A percentile compares a stretch with the other conserved stretches of the same genome.
These are phyloP conservation scores for Falco biarmicus DNA, from an alignment of 2,797 vertebrate genomes.

Conservation along the genomic window DNA sequence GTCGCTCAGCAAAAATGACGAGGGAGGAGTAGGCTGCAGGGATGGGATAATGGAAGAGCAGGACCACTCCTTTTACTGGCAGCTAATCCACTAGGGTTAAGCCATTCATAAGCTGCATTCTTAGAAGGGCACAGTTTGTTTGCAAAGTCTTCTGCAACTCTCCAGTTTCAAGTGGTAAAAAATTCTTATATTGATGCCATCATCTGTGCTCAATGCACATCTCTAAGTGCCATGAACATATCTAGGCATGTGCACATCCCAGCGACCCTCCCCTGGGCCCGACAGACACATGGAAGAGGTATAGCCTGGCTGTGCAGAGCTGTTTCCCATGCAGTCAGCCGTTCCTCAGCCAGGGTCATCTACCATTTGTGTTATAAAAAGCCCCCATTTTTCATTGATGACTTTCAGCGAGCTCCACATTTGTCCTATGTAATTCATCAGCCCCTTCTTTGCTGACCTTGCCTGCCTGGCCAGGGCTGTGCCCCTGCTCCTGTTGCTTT, in stretches of 20 bases:
- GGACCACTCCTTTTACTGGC: not conserved
- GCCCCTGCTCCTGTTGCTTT: rapidly evolving
- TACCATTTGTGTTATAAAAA: not conserved
- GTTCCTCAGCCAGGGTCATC: not conserved
- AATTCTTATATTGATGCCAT: not conserved
- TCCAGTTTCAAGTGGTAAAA: not conserved
- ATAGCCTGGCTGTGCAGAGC: not conserved
- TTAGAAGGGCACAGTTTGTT: not conserved
- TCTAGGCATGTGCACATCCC: not conserved
- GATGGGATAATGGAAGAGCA: not conserved
- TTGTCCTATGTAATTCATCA: not conserved
- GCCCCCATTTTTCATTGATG: not conserved
- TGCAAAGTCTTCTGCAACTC: not conserved
- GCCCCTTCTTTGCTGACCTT: not conserved
- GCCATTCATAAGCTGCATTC: not conserved
- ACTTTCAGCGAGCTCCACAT: not conserved
- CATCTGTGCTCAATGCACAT: not conserved
- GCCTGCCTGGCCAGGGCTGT: rapidly evolving
- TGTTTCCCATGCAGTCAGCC: not conserved
- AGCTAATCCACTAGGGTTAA: not conserved
- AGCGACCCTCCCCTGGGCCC: not conserved
- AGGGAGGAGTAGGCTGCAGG: not conserved
- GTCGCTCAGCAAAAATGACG: not conserved
- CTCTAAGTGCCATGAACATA: not conserved
- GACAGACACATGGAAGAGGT: not conserved